Conservation (phyloP, 1,140 invertebrate species). For the Leptonema lineaticorne region DNA sequence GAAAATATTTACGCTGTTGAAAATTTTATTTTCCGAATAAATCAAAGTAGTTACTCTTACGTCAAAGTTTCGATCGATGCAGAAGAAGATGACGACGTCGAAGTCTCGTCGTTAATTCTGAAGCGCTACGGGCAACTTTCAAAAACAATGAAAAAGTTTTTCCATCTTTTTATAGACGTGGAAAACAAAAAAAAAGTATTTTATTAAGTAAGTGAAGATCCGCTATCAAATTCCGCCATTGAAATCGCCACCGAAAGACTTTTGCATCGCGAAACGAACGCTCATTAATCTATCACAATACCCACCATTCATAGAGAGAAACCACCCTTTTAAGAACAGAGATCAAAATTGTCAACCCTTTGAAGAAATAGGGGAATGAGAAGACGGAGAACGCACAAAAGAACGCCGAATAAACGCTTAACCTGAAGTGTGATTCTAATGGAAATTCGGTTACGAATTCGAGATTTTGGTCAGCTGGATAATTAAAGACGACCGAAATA, state of each 20-base stretch:
- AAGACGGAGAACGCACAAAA: background rate
- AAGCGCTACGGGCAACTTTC: background rate
- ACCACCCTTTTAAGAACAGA: background rate
- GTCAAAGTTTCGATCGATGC: background rate
- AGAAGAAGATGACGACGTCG: background rate
- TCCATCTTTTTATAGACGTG: background rate
- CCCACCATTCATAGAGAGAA: too few relatives aligned
- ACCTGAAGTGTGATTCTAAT: constrained; percentile 7
- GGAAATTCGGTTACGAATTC: background rate
- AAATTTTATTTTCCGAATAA: too few relatives aligned
- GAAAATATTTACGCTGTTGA: too few relatives aligned
- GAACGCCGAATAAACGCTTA: background rate
- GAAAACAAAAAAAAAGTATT: background rate
- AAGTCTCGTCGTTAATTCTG: too few relatives aligned
- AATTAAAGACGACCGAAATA: background rate
- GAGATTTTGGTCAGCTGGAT: background rate
- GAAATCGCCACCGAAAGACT: background rate
- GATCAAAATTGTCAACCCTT: constrained; percentile 6
- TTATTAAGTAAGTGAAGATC: constrained; percentile 1
- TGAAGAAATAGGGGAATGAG: too few relatives aligned
- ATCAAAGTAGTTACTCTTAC: too few relatives aligned
- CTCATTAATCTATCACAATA: constrained; percentile 12
- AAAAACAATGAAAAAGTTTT: constrained; percentile 6
- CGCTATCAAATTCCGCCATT: constrained; percentile 7
- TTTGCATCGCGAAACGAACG: background rate